These are phyloP conservation scores for Vollenhovia emeryi DNA, from an alignment of 1,140 invertebrate genomes.

Conservation along the genomic window DNA sequence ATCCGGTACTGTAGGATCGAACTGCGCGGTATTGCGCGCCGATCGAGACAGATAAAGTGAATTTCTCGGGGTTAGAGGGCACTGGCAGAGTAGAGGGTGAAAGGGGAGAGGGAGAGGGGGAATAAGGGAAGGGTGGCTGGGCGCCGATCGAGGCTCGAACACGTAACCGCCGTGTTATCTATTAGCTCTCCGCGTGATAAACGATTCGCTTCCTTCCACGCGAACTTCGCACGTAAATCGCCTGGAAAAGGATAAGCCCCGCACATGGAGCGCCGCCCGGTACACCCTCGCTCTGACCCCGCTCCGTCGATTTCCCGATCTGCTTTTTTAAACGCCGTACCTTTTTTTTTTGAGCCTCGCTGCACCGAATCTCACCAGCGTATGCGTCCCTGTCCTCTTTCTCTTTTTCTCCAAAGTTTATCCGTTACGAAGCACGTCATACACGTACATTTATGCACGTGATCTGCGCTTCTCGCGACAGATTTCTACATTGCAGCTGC, in stretches of 20 bases:
- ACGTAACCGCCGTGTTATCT: slow-evolving; percentile 78
- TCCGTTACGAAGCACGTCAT: neutral
- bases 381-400: neutral
- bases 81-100: neutral
- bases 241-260: slow-evolving; percentile 77
- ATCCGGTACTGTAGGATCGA: slow-evolving; percentile 40
- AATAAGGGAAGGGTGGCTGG: neutral
- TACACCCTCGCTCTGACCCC: slow-evolving; percentile 33
- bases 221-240: slow-evolving; percentile 78
- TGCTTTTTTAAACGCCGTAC: slow-evolving; percentile 31
- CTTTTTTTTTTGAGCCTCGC: neutral
- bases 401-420: neutral
- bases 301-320: slow-evolving; percentile 51
- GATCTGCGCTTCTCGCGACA: neutral
- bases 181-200: slow-evolving; percentile 77
- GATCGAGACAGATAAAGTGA: slow-evolving; percentile 74
- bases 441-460: neutral
- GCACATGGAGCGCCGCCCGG: slow-evolving; percentile 24
- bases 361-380: neutral
- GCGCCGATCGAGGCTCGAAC: slow-evolving; percentile 73
- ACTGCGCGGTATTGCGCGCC: slow-evolving; percentile 41
- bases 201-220: slow-evolving; percentile 78
- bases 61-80: slow-evolving; percentile 49
- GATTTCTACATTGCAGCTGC: neutral
- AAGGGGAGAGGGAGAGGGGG: neutral